Evolutionary conservation across 23 tunicate species (phyloP).

Genomic region (Styela clava): DNA sequence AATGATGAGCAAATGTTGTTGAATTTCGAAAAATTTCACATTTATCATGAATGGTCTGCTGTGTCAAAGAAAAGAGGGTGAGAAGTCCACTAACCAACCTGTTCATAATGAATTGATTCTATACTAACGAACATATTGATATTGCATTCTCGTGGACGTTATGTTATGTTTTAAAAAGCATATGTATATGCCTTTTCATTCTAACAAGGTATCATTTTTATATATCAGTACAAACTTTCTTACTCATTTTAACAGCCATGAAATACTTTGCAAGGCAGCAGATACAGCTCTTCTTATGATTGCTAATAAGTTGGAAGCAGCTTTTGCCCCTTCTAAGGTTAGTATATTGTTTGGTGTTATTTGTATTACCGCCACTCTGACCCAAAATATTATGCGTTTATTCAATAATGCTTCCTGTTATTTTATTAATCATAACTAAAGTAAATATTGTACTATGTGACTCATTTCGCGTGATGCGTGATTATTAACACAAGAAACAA

Average conservation of each 20-base stretch:
- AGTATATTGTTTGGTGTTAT: slow-evolving; percentile 7
- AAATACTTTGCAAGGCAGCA: slow-evolving; percentile 37
- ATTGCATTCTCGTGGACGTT: not conserved
- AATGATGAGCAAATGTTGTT: slow-evolving; percentile 61
- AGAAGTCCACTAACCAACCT: too few relatives aligned
- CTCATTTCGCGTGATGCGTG: too few relatives aligned
- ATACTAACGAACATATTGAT: not conserved
- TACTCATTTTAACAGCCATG: slow-evolving; percentile 7
- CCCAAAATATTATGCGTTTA: too few relatives aligned
- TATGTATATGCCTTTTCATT: not conserved
- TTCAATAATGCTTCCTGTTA: too few relatives aligned
- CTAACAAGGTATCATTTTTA: too few relatives aligned
- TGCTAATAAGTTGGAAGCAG: slow-evolving; percentile 38
- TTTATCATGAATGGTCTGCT: slow-evolving; percentile 48
- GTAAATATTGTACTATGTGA: too few relatives aligned
- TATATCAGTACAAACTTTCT: too few relatives aligned
- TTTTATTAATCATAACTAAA: too few relatives aligned
- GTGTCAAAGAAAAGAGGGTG: slow-evolving; percentile 4
- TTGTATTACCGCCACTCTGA: too few relatives aligned
- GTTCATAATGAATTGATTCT: slow-evolving; percentile 5
- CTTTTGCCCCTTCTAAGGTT: slow-evolving; percentile 58
- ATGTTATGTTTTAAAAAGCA: not conserved
- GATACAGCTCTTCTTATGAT: slow-evolving; percentile 70
- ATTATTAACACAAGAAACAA: too few relatives aligned
- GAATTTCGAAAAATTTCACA: slow-evolving; percentile 40